Conservation (phyloP, 1,140 invertebrate genomes). For the Nasonia longicornis region DNA sequence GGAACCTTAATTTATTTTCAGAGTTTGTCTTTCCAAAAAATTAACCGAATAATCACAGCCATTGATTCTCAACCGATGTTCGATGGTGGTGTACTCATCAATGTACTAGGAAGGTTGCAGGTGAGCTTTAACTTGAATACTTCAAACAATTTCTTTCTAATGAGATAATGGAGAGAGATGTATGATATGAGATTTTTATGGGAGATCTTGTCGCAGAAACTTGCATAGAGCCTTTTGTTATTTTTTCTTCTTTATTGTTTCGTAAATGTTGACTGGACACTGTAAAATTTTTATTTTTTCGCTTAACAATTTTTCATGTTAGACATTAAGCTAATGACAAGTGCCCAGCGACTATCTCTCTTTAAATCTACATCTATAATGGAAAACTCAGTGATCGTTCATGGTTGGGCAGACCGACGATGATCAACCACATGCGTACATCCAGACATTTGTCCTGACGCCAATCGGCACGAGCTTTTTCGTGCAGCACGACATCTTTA, state of each 20-base stretch:
- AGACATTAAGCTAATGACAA: constrained; percentile 57
- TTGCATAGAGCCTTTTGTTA: constrained; percentile 23
- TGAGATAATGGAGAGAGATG: neutral
- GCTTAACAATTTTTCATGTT: constrained; percentile 41
- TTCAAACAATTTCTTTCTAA: constrained; percentile 10
- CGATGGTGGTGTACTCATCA: constrained; percentile 93
- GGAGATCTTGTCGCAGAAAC: constrained; percentile 38
- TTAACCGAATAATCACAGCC: constrained; percentile 90
- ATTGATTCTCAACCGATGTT: constrained; percentile 96
- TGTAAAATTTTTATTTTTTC: constrained; percentile 34
- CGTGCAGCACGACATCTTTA: constrained; percentile 92
- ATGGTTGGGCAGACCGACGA: constrained; percentile 84
- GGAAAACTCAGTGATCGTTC: constrained; percentile 61
- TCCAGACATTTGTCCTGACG: constrained; percentile 92
- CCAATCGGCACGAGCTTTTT: constrained; percentile 87
- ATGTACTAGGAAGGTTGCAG: constrained; percentile 93
- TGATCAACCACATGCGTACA: constrained; percentile 91
- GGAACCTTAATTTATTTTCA: constrained; percentile 65
- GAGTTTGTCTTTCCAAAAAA: constrained; percentile 92
- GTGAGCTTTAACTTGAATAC: constrained; percentile 69
- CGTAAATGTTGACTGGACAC: constrained; percentile 23
- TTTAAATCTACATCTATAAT: constrained; percentile 52
- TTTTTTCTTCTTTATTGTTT: constrained; percentile 17
- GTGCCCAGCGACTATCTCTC: constrained; percentile 54
- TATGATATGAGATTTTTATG: constrained; percentile 37